phyloP scores from a whole-genome alignment of 2,113 vertebrate genomes.

The Heterocephalus glaber region DNA sequence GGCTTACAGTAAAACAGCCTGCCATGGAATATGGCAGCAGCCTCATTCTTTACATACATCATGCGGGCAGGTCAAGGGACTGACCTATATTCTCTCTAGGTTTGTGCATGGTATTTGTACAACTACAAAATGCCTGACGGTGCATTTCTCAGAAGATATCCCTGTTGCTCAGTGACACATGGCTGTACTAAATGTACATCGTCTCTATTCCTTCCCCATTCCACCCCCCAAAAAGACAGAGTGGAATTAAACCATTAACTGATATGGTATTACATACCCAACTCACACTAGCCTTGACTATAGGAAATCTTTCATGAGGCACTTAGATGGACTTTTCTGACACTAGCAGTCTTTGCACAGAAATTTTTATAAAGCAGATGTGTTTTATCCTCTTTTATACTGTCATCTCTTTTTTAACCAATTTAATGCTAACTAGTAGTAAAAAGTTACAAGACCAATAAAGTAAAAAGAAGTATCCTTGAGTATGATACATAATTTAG shows the following conservation, averaged over 20 bases:
- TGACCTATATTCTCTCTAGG: not conserved
- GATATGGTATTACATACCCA: not conserved
- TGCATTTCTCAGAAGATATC: not conserved
- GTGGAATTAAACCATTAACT: not conserved
- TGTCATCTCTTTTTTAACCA: slow-evolving; percentile 45
- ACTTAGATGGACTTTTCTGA: not conserved
- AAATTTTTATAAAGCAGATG: not conserved
- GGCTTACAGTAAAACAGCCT: not conserved
- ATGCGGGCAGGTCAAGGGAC: not conserved
- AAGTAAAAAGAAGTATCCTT: slow-evolving; percentile 21
- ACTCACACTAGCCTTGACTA: not conserved
- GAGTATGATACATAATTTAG: not conserved
- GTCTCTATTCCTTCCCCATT: not conserved
- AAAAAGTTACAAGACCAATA: slow-evolving; percentile 32
- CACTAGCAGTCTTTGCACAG: not conserved
- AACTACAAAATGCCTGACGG: not conserved
- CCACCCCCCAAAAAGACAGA: not conserved
- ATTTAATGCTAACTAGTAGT: slow-evolving; percentile 28
- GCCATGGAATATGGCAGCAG: not conserved
- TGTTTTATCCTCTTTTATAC: not conserved
- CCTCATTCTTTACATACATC: too few species aligned
- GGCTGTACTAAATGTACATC: not conserved
- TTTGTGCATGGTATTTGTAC: not conserved
- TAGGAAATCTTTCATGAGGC: not conserved
- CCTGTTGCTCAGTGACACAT: not conserved